Evolutionary conservation across 2,797 vertebrate species (phyloP).

Genomic region (Erpetoichthys calabaricus): DNA sequence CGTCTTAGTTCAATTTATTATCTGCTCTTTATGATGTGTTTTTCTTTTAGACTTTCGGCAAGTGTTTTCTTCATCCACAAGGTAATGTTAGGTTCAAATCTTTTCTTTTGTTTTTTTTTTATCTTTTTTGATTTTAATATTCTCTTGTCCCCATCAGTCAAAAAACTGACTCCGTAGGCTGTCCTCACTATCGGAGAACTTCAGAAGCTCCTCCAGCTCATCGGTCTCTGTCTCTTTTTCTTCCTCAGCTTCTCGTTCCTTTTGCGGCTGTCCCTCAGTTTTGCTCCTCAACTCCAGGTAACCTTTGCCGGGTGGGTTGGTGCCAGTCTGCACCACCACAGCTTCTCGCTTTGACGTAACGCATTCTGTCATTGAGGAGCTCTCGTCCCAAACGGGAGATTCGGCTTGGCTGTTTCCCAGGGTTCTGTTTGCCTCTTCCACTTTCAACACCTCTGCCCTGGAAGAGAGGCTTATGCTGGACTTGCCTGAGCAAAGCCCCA

Average conservation of each 20-base stretch:
- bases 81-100: too few species aligned
- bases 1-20: too few species aligned
- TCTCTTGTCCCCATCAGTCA: slow-evolving; percentile 23
- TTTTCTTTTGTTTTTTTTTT: too few species aligned
- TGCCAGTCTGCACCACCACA: background rate
- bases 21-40: too few species aligned
- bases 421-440: slow-evolving; percentile 8
- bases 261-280: slow-evolving; percentile 22
- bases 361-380: slow-evolving; percentile 27
- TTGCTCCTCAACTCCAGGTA: slow-evolving; percentile 37
- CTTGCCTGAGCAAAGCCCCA: slow-evolving; percentile 41
- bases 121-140: too few species aligned
- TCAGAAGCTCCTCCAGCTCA: slow-evolving; percentile 31
- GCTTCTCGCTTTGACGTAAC: slow-evolving; percentile 19
- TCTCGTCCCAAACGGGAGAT: slow-evolving; percentile 6
- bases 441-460: slow-evolving; percentile 12
- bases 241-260: slow-evolving; percentile 16
- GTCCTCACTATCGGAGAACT: slow-evolving; percentile 29
- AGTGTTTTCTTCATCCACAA: too few species aligned
- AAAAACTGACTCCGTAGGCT: slow-evolving; percentile 35
- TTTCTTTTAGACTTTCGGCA: too few species aligned
- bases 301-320: slow-evolving; percentile 26
- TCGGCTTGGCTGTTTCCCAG: slow-evolving; percentile 14
- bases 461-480: slow-evolving; percentile 28
- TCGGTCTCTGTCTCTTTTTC: slow-evolving; percentile 29